Evolutionary conservation across 2,888 invertebrate species (phyloP), one percentile per base, ranked within the genome.

Genomic region (Stenchaetothrips biformis): DNA sequence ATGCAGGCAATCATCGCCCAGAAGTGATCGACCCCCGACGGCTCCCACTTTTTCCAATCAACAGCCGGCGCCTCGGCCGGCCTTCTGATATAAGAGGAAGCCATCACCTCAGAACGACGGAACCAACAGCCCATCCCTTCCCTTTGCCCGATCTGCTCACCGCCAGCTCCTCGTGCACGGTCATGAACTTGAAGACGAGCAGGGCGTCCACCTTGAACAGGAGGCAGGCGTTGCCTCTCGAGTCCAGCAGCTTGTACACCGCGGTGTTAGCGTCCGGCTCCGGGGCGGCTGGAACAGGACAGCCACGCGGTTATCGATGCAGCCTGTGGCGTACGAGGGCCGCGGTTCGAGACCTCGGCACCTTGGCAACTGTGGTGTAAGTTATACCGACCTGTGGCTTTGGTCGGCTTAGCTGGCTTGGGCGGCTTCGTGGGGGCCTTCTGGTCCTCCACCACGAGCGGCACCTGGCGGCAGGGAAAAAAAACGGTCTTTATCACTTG

Each of bases 141-240:
- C 37, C 37, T n/a, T n/a, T n/a, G n/a, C n/a, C 37, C 37, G 37
- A 37, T 37, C 37, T 4, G 4, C 84, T 85, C 83, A 88, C 88
- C 82, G 87, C 86, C 83, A 89, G 88, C 83, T 92, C 92, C 80
- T 91, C 92, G 7, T 92, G 88, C 84, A 91, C 92, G 81, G 92
- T 92, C 79, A 91, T 89, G 86, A 93, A 94, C 74, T 91, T 91
- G 84, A 93, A 91, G 83, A 85, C 85, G 79, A 95, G 90, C 7
- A 95, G 86, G 0, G 93, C 95, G 85, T 95, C 95, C 37, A 93
- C 93, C 83, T 91, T 91, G 49, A 95, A 89, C 48, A 95, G 87
- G 83, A 95, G 94, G 85, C 95, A 95, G 0, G 95, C 94, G 82
- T 92, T 91, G 1, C 92, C 94, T 25, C 25, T 74, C 21, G 67